Percentiles rank a stretch among this genome's conserved stretches.
These are phyloP conservation scores for Lordiphosa mommai DNA, from an alignment of 1,140 invertebrate species.

Conservation along the genomic window DNA sequence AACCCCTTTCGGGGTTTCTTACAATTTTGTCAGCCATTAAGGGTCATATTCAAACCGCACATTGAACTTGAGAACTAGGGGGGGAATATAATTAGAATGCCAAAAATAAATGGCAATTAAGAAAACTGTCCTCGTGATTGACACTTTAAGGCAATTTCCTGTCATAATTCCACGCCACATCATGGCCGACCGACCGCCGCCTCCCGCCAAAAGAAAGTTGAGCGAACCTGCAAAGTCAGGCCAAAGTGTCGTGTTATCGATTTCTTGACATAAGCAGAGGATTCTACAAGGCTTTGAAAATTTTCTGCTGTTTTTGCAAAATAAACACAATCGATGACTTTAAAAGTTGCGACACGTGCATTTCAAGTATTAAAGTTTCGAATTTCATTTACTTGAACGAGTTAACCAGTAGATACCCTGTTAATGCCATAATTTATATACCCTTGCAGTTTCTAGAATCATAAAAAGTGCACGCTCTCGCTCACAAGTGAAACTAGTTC, in stretches of 20 bases:
- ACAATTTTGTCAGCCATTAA: slow-evolving; percentile 12
- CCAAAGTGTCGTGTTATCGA: slow-evolving; percentile 43
- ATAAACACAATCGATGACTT: not conserved
- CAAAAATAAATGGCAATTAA: slow-evolving; percentile 54
- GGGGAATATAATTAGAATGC: slow-evolving; percentile 47
- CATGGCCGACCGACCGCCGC: slow-evolving; percentile 8
- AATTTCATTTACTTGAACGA: too few species aligned
- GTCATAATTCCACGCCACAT: slow-evolving; percentile 46
- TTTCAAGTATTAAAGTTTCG: too few species aligned
- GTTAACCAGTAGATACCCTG: too few species aligned
- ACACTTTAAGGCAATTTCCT: slow-evolving; percentile 51
- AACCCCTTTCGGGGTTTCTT: not conserved
- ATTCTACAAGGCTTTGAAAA: slow-evolving; percentile 30
- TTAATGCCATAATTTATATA: too few species aligned
- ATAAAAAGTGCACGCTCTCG: too few species aligned
- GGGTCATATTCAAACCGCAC: not conserved
- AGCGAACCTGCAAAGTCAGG: slow-evolving; percentile 17
- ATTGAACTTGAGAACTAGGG: slow-evolving; percentile 8
- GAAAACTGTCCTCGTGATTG: slow-evolving; percentile 42
- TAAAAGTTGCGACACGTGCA: slow-evolving; percentile 1
- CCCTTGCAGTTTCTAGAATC: too few species aligned
- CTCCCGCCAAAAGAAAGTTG: slow-evolving; percentile 26
- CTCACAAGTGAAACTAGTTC: too few species aligned
- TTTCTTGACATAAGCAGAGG: slow-evolving; percentile 11
- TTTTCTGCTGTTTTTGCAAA: slow-evolving; percentile 1